Percentiles rank a stretch among this genome's conserved stretches.
Conservation (phyloP, 1,140 invertebrate genomes). For the Papilio machaon region DNA sequence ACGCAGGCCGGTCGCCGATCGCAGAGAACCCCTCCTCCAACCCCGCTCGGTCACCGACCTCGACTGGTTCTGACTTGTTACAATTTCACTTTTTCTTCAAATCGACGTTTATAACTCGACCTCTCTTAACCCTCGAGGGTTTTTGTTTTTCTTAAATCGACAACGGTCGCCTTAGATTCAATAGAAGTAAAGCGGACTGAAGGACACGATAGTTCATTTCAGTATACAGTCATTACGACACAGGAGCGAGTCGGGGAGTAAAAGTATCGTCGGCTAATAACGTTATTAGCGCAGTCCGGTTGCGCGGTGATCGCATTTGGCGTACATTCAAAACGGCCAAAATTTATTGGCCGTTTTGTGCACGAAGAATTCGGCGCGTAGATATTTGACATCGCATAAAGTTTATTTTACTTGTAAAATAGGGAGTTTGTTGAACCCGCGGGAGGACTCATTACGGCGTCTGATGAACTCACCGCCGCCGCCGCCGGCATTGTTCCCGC, state of each 20-base stretch:
- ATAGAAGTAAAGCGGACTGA: not conserved
- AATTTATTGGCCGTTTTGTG: conserved; percentile 49
- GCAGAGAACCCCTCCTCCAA: conserved; percentile 58
- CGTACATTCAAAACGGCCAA: conserved; percentile 51
- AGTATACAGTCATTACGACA: not conserved
- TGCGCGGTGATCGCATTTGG: conserved; percentile 48
- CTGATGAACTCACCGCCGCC: conserved; percentile 73
- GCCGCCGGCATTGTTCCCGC: conserved; percentile 68
- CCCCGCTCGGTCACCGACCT: conserved; percentile 73
- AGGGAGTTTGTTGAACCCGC: conserved; percentile 78
- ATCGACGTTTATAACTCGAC: conserved; percentile 47
- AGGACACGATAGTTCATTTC: not conserved
- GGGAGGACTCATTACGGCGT: conserved; percentile 77
- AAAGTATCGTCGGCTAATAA: conserved; percentile 27
- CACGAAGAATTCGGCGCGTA: conserved; percentile 56
- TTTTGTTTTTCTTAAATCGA: conserved; percentile 22
- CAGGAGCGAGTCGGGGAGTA: not conserved
- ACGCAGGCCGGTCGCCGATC: conserved; percentile 63
- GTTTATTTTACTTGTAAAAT: conserved; percentile 73
- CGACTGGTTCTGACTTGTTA: conserved; percentile 77
- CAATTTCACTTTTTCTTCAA: conserved; percentile 77
- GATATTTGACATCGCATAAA: conserved; percentile 66
- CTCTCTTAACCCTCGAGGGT: conserved; percentile 15
- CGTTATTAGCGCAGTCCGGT: conserved; percentile 38
- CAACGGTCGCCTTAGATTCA: not conserved